These are phyloP conservation scores for Omphaloscelis lunosa DNA, from an alignment of 2,888 invertebrate species.

Conservation along the genomic window DNA sequence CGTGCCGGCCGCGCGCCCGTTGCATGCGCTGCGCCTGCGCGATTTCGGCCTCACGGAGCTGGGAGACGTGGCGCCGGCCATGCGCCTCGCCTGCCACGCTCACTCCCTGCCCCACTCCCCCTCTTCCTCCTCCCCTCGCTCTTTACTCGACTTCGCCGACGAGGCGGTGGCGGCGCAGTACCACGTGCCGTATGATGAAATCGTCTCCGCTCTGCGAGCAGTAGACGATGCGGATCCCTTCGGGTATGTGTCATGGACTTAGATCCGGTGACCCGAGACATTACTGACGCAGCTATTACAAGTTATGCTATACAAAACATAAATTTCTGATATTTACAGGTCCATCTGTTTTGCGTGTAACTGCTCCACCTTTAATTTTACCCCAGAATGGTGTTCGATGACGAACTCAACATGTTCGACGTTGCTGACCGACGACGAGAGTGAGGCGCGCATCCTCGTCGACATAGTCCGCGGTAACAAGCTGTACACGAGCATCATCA, in stretches of 20 bases:
- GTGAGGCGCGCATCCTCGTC: conserved; percentile 73
- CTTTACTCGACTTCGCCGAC: conserved; percentile 80
- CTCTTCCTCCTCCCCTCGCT: conserved; percentile 74
- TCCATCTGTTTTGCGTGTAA: conserved; percentile 45
- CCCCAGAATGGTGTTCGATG: conserved; percentile 89
- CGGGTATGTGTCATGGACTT: conserved; percentile 19
- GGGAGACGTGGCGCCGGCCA: conserved; percentile 77
- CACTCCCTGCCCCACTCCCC: conserved; percentile 58
- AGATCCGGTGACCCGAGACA: not conserved
- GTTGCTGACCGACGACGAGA: conserved; percentile 72
- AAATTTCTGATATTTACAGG: conserved; percentile 27
- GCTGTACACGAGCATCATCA: conserved; percentile 69
- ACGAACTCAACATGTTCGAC: conserved; percentile 70
- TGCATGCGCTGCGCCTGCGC: conserved; percentile 73
- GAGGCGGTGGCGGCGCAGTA: conserved; percentile 68
- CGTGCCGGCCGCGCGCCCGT: conserved; percentile 71
- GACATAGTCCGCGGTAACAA: conserved; percentile 64
- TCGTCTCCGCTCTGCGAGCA: conserved; percentile 9
- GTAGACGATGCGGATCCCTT: conserved; percentile 3
- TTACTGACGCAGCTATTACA: no score
- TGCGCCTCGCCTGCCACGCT: conserved; percentile 77
- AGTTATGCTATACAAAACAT: no score
- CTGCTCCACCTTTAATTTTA: conserved; percentile 88
- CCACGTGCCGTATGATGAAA: conserved; percentile 36
- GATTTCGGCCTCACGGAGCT: conserved; percentile 79